Conservation (phyloP, 2,113 vertebrate species). For the Sceloporus undulatus region DNA sequence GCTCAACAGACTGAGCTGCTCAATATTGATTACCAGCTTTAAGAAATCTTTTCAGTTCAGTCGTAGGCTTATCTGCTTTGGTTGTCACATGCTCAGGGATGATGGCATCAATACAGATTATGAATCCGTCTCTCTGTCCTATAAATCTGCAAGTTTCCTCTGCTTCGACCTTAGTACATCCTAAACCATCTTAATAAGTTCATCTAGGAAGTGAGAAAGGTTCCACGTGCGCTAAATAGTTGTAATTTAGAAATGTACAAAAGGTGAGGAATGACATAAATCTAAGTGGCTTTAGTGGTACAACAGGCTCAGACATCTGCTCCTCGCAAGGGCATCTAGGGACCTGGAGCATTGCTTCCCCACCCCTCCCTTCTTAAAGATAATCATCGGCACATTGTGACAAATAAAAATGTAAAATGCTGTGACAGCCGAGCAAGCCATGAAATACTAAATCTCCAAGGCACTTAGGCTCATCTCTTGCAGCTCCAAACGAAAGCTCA, state of each 20-base stretch:
- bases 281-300: conserved; percentile 64
- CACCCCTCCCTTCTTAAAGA: conserved; percentile 76
- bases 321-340: conserved; percentile 75
- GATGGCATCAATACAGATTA: conserved; percentile 68
- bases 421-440: conserved; percentile 81
- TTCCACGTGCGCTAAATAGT: background rate
- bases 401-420: conserved; percentile 78
- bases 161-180: conserved; percentile 41
- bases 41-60: conserved; percentile 71
- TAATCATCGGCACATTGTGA: conserved; percentile 77
- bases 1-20: conserved; percentile 60
- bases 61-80: conserved; percentile 67
- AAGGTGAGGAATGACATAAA: conserved; percentile 60
- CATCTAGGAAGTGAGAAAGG: conserved; percentile 21
- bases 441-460: conserved; percentile 76
- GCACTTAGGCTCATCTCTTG: conserved; percentile 69
- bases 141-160: conserved; percentile 59
- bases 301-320: conserved; percentile 75
- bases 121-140: conserved; percentile 36
- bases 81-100: conserved; percentile 55
- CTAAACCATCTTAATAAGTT: conserved; percentile 46
- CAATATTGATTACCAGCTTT: conserved; percentile 70
- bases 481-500: conserved; percentile 47
- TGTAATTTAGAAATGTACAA: conserved; percentile 40
- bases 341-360: conserved; percentile 67